phyloP scores from a whole-genome alignment of 2,888 invertebrate genomes.

The Epirrita christyi region DNA sequence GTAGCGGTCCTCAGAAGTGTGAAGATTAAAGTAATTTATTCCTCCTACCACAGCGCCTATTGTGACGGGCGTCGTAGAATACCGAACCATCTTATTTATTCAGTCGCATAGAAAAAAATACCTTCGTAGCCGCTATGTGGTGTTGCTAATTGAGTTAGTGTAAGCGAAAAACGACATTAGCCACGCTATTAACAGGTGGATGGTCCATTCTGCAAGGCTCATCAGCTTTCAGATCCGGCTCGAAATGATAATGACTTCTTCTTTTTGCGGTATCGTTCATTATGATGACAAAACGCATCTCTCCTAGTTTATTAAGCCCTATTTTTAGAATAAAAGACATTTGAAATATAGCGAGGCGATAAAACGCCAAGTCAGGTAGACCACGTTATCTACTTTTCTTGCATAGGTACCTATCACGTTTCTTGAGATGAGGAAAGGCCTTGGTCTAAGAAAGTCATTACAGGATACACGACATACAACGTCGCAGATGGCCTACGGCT shows the following conservation, averaged over 20 bases:
- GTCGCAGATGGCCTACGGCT: too few relatives aligned
- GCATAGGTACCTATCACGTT: too few relatives aligned
- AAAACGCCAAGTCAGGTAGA: too few relatives aligned
- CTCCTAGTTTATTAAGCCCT: conserved; percentile 5
- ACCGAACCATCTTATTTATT: conserved; percentile 1
- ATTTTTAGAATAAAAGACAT: not conserved
- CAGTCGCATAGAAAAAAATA: not conserved
- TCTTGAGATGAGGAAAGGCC: too few relatives aligned
- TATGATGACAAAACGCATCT: conserved; percentile 44
- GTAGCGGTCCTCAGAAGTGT: too few relatives aligned
- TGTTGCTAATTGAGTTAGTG: conserved; percentile 42
- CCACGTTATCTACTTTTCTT: too few relatives aligned
- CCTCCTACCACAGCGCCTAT: not conserved
- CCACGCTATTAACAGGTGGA: conserved; percentile 39
- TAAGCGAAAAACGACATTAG: conserved; percentile 43
- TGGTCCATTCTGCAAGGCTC: conserved; percentile 46
- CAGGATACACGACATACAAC: too few relatives aligned
- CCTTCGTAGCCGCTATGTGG: conserved; percentile 20
- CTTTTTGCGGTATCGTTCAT: conserved; percentile 44
- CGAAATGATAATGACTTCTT: conserved; percentile 57
- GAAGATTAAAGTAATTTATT: not conserved
- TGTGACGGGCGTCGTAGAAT: not conserved
- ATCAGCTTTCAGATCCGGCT: conserved; percentile 63
- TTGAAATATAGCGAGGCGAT: too few relatives aligned
- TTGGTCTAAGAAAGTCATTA: too few relatives aligned